phyloP scores from a whole-genome alignment of 2,888 invertebrate species.

The Pseudanteris insignis region DNA sequence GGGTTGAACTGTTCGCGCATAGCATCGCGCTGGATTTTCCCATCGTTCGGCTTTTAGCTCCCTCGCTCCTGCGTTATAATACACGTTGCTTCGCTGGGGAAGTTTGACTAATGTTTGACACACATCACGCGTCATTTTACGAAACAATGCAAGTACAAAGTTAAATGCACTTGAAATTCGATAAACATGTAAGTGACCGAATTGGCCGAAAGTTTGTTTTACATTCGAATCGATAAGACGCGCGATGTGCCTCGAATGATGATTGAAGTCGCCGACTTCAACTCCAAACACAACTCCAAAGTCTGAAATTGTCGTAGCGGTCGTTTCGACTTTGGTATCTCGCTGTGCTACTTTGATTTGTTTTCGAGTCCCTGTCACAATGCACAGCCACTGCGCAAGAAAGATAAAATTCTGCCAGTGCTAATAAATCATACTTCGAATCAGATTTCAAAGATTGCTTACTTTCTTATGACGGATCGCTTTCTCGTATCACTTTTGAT shows the following conservation, averaged over 20 bases:
- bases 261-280: slow-evolving; percentile 23
- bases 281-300: slow-evolving; percentile 12
- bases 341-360: slow-evolving; percentile 16
- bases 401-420: not conserved
- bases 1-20: too few species aligned
- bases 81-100: not conserved
- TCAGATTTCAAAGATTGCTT: not conserved
- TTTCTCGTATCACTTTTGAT: too few species aligned
- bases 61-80: too few species aligned
- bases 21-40: too few species aligned
- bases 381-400: not conserved
- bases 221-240: slow-evolving; percentile 21
- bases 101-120: slow-evolving; percentile 6
- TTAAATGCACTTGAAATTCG: slow-evolving; percentile 26
- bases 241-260: slow-evolving; percentile 23
- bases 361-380: slow-evolving; percentile 11
- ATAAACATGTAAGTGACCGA: slow-evolving; percentile 21
- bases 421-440: not conserved
- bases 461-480: too few species aligned
- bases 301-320: slow-evolving; percentile 15
- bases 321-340: slow-evolving; percentile 15
- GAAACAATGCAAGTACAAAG: slow-evolving; percentile 8
- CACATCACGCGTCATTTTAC: slow-evolving; percentile 10
- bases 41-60: too few species aligned
- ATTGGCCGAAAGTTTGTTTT: slow-evolving; percentile 30